Conservation (phyloP, 1,140 invertebrate species). For the Phthorimaea operculella region DNA sequence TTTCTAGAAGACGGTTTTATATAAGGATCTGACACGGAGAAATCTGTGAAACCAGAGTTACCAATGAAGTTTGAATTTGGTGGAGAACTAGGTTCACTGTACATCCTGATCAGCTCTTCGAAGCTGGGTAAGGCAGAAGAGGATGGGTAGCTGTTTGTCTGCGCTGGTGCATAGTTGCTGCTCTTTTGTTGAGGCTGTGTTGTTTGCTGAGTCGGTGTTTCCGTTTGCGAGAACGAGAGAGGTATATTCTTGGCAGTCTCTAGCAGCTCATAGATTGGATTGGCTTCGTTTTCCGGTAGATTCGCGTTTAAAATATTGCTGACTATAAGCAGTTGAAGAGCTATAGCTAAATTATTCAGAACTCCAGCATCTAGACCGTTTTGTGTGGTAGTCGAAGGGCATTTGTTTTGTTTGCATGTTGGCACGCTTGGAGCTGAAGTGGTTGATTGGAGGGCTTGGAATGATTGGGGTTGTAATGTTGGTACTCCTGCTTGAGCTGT, state of each 20-base stretch:
- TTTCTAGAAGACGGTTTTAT: constrained; percentile 1
- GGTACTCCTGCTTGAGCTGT: not conserved
- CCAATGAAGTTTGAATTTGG: constrained; percentile 34
- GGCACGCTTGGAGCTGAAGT: not conserved
- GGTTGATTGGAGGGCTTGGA: not conserved
- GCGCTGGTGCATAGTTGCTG: not conserved
- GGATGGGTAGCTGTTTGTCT: not conserved
- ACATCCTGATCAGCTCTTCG: not conserved
- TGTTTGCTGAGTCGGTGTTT: not conserved
- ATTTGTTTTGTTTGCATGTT: not conserved
- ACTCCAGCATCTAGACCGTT: constrained; percentile 29
- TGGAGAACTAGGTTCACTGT: not conserved
- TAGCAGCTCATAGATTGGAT: constrained; percentile 5
- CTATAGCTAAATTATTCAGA: constrained; percentile 52
- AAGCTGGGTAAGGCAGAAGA: too few relatives aligned
- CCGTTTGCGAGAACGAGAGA: not conserved
- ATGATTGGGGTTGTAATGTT: not conserved
- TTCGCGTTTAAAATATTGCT: constrained; percentile 44
- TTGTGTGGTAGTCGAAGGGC: not conserved
- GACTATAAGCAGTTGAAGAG: constrained; percentile 45
- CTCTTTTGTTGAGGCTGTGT: too few relatives aligned
- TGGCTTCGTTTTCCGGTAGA: constrained; percentile 7
- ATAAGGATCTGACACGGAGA: constrained; percentile 4
- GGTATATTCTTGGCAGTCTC: constrained; percentile 5
- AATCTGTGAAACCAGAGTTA: constrained; percentile 31